Percentiles rank a stretch among this genome's conserved stretches.
Evolutionary conservation across 1,140 invertebrate genomes (phyloP).

Genomic region (Centruroides vittatus): DNA sequence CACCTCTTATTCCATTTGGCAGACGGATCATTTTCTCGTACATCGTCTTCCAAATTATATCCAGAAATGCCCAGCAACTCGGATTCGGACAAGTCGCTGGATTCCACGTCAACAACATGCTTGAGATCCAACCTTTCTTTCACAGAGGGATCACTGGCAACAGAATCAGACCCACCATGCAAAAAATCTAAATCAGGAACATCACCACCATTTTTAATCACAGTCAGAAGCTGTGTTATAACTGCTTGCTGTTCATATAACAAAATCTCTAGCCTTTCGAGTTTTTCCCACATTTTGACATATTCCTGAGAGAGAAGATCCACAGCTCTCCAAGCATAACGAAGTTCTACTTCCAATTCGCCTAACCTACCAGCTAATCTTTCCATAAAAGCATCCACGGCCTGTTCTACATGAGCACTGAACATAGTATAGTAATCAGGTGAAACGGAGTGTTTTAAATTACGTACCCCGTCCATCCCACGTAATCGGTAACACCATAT

Average conservation of each 20-base stretch:
- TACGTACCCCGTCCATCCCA: conserved; percentile 9
- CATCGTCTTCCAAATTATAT: neutral
- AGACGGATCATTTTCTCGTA: neutral
- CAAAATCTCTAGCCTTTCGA: conserved; percentile 79
- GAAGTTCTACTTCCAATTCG: conserved; percentile 68
- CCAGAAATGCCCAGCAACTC: conserved; percentile 1
- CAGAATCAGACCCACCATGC: neutral
- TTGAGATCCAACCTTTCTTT: conserved; percentile 3
- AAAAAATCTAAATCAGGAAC: conserved; percentile 5
- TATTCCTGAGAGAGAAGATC: conserved; percentile 82
- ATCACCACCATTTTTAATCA: conserved; percentile 9
- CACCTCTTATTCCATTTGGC: conserved; percentile 2
- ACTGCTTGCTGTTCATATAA: conserved; percentile 79
- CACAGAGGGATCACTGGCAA: neutral
- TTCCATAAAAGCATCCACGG: conserved; percentile 50
- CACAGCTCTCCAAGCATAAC: conserved; percentile 78
- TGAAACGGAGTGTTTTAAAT: conserved; percentile 1
- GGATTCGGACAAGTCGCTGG: conserved; percentile 6
- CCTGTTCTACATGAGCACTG: conserved; percentile 13
- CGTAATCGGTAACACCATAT: no score
- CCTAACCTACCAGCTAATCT: conserved; percentile 65
- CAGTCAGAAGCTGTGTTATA: conserved; percentile 64
- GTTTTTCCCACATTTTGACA: conserved; percentile 80
- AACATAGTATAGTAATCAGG: conserved; percentile 1
- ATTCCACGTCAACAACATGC: neutral